Conservation (phyloP, 2,888 invertebrate genomes). For the Seira ritae region DNA sequence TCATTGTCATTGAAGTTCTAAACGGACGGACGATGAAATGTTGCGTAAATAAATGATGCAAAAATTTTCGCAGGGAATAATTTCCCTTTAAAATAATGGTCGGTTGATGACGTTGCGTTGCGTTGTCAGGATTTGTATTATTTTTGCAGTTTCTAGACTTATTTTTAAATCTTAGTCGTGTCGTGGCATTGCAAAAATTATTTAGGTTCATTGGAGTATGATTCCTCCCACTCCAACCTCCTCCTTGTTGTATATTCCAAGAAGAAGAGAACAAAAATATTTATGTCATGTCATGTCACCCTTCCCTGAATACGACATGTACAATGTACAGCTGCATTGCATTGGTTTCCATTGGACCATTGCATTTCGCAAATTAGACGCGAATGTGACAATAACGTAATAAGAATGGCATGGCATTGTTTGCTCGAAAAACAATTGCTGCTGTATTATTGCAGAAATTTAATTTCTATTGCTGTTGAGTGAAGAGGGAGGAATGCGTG, state of each 20-base stretch:
- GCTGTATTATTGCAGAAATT: not conserved
- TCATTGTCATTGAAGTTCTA: not conserved
- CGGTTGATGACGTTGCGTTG: no score
- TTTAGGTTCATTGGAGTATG: conserved; percentile 33
- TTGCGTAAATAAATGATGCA: not conserved
- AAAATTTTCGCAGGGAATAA: not conserved
- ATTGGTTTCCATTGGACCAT: no score
- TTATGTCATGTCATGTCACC: conserved; percentile 18
- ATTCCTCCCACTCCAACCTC: conserved; percentile 41
- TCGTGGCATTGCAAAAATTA: not conserved
- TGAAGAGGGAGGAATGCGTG: not conserved
- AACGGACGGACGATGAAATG: no score
- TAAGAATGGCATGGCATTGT: not conserved
- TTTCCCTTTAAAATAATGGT: not conserved
- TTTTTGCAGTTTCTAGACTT: not conserved
- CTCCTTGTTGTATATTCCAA: conserved; percentile 30
- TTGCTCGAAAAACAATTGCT: not conserved
- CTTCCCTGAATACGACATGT: not conserved
- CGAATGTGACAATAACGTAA: not conserved
- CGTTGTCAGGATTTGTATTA: not conserved
- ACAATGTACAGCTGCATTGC: not conserved
- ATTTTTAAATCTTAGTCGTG: no score
- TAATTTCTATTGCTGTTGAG: not conserved
- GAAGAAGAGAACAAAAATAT: conserved; percentile 27
- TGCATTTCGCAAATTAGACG: no score